Conservation (phyloP, 2,888 invertebrate genomes). For the Metacarcinus magister region DNA sequence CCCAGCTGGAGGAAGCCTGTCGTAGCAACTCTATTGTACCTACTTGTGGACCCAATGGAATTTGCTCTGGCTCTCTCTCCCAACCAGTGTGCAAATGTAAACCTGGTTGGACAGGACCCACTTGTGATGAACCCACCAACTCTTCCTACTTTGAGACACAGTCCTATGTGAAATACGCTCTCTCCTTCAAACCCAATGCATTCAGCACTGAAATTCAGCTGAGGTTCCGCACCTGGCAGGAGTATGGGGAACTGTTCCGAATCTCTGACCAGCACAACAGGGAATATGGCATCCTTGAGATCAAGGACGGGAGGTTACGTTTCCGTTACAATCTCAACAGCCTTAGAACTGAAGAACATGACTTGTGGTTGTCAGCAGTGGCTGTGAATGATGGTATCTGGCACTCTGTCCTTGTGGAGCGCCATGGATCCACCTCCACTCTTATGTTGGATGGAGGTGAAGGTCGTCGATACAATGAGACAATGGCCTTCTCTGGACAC, state of each 20-base stretch:
- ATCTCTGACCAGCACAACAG: conserved; percentile 97
- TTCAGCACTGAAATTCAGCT: conserved; percentile 97
- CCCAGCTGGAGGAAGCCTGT: conserved; percentile 96
- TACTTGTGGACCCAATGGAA: conserved; percentile 95
- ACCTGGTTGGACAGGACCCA: conserved; percentile 92
- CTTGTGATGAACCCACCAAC: conserved; percentile 93
- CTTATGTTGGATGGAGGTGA: conserved; percentile 97
- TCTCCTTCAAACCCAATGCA: conserved; percentile 96
- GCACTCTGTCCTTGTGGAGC: conserved; percentile 96
- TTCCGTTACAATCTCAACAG: conserved; percentile 93
- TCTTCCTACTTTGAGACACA: conserved; percentile 96
- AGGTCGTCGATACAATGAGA: conserved; percentile 96
- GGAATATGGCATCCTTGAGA: conserved; percentile 94
- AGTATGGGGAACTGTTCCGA: conserved; percentile 96
- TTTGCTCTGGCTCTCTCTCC: conserved; percentile 93
- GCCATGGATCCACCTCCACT: conserved; percentile 96
- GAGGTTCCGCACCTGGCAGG: conserved; percentile 96
- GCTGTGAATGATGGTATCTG: conserved; percentile 98
- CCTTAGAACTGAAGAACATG: conserved; percentile 93
- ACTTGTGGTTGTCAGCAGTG: conserved; percentile 95
- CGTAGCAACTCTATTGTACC: conserved; percentile 91
- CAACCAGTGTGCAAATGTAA: conserved; percentile 93
- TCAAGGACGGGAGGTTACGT: conserved; percentile 82
- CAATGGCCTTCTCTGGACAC: conserved; percentile 94
- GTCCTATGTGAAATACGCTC: conserved; percentile 98